Evolutionary conservation across 1,140 invertebrate species (phyloP).

Genomic region (Drosophila carrolli): DNA sequence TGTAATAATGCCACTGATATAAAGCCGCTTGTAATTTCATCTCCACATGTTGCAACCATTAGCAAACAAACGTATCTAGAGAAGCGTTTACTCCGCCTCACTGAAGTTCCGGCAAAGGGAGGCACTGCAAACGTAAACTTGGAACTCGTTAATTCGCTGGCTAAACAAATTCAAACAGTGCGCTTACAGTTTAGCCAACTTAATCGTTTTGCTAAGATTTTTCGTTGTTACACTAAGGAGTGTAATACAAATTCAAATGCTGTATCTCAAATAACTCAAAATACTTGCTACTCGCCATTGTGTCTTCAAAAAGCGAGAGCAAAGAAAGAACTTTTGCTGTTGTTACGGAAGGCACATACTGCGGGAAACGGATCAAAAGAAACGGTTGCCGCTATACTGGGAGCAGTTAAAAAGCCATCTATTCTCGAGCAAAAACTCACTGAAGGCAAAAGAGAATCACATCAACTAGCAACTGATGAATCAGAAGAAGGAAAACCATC

Average conservation of each 20-base stretch:
- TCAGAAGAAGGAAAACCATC: constrained; percentile 61
- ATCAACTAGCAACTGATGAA: constrained; percentile 66
- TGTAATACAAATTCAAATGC: constrained; percentile 88
- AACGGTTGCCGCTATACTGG: constrained; percentile 82
- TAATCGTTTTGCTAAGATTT: constrained; percentile 88
- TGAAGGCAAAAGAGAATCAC: constrained; percentile 76
- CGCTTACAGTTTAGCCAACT: constrained; percentile 88
- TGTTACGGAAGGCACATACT: constrained; percentile 88
- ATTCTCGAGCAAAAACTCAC: constrained; percentile 86
- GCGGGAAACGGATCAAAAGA: constrained; percentile 83
- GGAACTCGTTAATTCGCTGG: constrained; percentile 86
- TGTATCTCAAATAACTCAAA: constrained; percentile 86
- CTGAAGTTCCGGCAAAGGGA: constrained; percentile 84
- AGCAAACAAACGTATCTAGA: constrained; percentile 70
- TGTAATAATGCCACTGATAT: constrained; percentile 66
- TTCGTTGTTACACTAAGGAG: constrained; percentile 89
- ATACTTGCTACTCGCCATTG: constrained; percentile 91
- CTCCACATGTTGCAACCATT: neutral
- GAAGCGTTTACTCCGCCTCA: constrained; percentile 69
- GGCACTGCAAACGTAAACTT: constrained; percentile 87
- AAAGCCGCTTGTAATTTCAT: constrained; percentile 38
- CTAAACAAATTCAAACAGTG: constrained; percentile 88
- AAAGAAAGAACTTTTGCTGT: constrained; percentile 88
- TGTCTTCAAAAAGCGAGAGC: constrained; percentile 89
- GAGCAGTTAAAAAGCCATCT: constrained; percentile 84